Conservation (phyloP, 2,888 invertebrate genomes). For the Nymphalis polychloros region DNA sequence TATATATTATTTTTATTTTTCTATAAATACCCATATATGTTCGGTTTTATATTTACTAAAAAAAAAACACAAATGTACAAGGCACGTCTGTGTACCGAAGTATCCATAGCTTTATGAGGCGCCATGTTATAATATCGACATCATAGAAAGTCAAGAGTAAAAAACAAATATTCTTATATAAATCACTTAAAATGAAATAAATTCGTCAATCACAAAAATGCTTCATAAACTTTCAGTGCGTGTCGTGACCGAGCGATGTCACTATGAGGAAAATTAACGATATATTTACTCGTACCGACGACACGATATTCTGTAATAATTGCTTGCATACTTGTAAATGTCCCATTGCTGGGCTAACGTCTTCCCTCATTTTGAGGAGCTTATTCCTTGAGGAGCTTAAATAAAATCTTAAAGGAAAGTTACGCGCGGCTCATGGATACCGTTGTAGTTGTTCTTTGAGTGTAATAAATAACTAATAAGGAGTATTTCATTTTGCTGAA, state of each 20-base stretch:
- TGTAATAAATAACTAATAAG: too few relatives aligned
- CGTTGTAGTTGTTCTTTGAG: too few relatives aligned
- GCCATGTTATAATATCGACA: neutral
- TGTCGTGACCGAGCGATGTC: slow-evolving; percentile 58
- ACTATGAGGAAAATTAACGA: slow-evolving; percentile 64
- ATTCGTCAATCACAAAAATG: slow-evolving; percentile 17
- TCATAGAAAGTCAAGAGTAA: neutral
- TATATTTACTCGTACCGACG: neutral
- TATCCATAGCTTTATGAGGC: neutral
- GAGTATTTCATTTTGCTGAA: too few relatives aligned
- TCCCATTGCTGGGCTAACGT: too few relatives aligned
- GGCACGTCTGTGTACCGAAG: neutral
- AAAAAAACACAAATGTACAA: neutral
- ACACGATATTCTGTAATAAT: neutral
- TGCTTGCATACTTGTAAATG: too few relatives aligned
- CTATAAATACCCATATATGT: too few relatives aligned
- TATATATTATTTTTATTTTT: too few relatives aligned
- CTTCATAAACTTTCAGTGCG: slow-evolving; percentile 44
- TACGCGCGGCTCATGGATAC: too few relatives aligned
- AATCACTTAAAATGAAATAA: slow-evolving; percentile 9
- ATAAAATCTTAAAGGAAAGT: too few relatives aligned
- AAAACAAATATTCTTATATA: neutral
- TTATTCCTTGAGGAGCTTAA: too few relatives aligned
- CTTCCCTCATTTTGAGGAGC: too few relatives aligned
- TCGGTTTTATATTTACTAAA: neutral